Base-by-base conservation (phyloP, 2,888 invertebrate genomes). In the Aethes cnicana region DNA sequence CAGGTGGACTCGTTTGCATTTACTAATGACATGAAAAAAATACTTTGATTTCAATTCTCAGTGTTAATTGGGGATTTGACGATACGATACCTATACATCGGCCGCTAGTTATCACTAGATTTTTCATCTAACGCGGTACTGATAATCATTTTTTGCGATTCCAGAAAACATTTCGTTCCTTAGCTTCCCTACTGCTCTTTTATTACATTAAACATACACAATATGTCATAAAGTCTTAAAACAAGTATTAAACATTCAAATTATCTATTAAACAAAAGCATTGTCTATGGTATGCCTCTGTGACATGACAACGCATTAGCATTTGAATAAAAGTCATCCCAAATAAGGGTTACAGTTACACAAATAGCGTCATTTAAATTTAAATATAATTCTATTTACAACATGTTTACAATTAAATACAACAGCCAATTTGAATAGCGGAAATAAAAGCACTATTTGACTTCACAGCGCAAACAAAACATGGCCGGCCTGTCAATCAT, bases 401-500 rank as follows among this genome's bases (percentile, higher is more conserved):
- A 21, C 30, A 33, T 9, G 37, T 32, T 39, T 46, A 52, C 44
- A 52, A 48, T 52, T 12, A 25, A 39, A 50, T 25, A 46, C 32
- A 21, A 37, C 47, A 48, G 17, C 49, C 35, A 33, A 47, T 53
- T 53, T 53, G 53, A 53, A 53, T 47, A 23, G n/a, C 47, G 6
- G 4, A 28, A 32, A 53, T 35, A 53, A 28, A 52, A 14, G 18
- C 36, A 42, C 26, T 59, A 50, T 39, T 55, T 58, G 76, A 37
- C 50, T 50, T 42, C 37, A 28, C 14, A 36, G 36, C 18, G 25
- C 26, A 46, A 52, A 52, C 71, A 71, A 72, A 37, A 71, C 66
- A 68, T 63, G 63, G 63, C 64, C n/a, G 41, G 58, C 56, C 63
- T 65, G 67, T 66, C 65, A 70, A 70, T 74, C 63, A 72, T 23